Evolutionary conservation across 2,797 vertebrate genomes (phyloP), one percentile per base, ranked within the genome.

Genomic region (Perodicticus potto): DNA sequence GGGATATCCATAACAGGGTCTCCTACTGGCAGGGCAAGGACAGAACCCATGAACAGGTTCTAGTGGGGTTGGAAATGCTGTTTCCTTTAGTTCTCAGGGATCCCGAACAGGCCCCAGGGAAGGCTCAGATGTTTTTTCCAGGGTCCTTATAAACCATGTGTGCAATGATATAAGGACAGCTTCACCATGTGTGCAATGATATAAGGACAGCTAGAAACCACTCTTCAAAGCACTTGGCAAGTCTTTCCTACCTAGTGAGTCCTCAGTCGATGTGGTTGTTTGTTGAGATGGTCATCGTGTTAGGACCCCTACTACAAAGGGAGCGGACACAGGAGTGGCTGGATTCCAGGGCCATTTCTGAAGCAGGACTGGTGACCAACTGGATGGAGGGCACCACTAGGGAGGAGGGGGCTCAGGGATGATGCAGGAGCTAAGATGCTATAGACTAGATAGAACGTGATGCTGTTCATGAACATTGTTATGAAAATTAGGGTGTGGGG

Each of bases 121-220:
- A 19, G 32, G 29, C 7, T 32, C 5, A 11, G 55, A 55, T 91
- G 27, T 70, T 82, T 29, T 12, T n/a, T 20, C 11, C 0, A 0
- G 14, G 25, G 17, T 80, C 78, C 86, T 73, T 32, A 17, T 25
- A 40, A 4, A 13, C 59, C 34, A 16, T 20, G 57, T 40, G 61
- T 1, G 7, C 69, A 1, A 1, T 8, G 63, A 29, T 5, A 0
- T 1, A 8, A 32, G 9, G n/a, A 2, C 7, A 1, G 53, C 40
- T 34, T 40, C 13, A n/a, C 59, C 34, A 16, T 20, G 57, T 40
- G 61, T 1, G 7, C 69, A 1, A 1, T 8, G 63, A 29, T 5
- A 0, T 1, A 8, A 32, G 9, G n/a, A 2, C 32, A 70, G 59
- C 27, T 45, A 77, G 87, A 84, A 81, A 69, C 37, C 29, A 2